Conservation (phyloP, 2,797 vertebrate genomes). For the Gephyroberyx darwinii region DNA sequence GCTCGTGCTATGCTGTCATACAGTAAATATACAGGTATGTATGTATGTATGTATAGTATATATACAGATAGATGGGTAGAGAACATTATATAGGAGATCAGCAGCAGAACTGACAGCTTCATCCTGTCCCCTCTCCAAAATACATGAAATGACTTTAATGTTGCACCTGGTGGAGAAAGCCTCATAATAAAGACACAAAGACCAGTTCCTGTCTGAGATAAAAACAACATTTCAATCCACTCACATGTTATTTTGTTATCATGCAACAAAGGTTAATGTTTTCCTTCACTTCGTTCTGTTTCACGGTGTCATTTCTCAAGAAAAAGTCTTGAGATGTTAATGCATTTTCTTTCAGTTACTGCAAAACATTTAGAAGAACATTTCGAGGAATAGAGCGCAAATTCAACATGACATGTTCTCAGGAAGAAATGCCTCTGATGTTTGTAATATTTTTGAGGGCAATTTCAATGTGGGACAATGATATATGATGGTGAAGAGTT, state of each 20-base stretch:
- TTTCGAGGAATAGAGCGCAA: constrained; percentile 21
- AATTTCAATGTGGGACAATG: constrained; percentile 25
- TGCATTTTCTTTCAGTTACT: not conserved
- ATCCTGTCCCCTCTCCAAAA: constrained; percentile 12
- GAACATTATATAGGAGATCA: constrained; percentile 39
- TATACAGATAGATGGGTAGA: not conserved
- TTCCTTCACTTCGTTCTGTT: too few relatives aligned
- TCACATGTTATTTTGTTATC: not conserved
- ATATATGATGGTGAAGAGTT: constrained; percentile 19
- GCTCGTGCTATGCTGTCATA: constrained; percentile 10
- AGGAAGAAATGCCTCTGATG: constrained; percentile 9
- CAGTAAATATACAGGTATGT: not conserved
- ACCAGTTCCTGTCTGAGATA: not conserved
- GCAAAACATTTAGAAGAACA: constrained; percentile 1
- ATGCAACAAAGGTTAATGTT: too few relatives aligned
- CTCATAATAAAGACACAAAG: not conserved
- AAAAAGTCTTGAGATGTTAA: constrained; percentile 7
- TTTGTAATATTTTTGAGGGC: constrained; percentile 4
- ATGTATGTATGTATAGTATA: too few relatives aligned
- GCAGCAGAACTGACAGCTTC: constrained; percentile 2
- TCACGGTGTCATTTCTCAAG: constrained; percentile 4
- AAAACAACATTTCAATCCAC: not conserved
- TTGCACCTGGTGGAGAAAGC: not conserved
- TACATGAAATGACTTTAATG: constrained; percentile 8
- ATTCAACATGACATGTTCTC: constrained; percentile 19